These are phyloP conservation scores for Rhineura floridana DNA, from an alignment of 2,113 vertebrate species.

Conservation along the genomic window DNA sequence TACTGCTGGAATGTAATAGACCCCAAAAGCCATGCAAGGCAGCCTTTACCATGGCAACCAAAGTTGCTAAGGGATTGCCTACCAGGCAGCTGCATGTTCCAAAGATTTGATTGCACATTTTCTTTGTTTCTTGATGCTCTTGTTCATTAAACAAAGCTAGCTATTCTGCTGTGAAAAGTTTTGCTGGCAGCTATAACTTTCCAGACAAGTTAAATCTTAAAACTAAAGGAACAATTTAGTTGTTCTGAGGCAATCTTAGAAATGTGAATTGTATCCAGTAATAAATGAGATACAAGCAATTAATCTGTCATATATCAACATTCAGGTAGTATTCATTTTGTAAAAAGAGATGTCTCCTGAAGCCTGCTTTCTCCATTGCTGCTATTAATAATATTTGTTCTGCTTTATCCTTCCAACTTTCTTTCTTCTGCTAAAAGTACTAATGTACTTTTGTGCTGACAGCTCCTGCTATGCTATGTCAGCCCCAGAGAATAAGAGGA, in stretches of 20 bases:
- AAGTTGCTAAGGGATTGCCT: conserved; percentile 63
- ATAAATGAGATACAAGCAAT: conserved; percentile 19
- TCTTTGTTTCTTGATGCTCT: conserved; percentile 5
- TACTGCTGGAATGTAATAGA: conserved; percentile 51
- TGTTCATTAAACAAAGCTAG: neutral
- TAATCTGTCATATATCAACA: neutral
- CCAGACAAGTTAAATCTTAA: accelerated
- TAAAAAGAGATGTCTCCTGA: conserved; percentile 6
- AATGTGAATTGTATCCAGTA: conserved; percentile 6
- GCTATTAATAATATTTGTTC: conserved; percentile 6
- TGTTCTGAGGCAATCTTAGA: neutral
- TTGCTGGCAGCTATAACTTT: neutral
- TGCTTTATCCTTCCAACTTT: neutral
- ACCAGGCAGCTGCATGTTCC: conserved; percentile 40
- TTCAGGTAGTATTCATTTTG: conserved; percentile 16
- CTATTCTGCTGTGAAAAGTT: conserved; percentile 23
- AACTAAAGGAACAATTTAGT: accelerated
- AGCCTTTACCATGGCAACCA: conserved; percentile 61
- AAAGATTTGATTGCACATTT: conserved; percentile 45
- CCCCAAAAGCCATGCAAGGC: conserved; percentile 50
- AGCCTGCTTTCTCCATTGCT: neutral
- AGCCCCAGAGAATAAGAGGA: neutral
- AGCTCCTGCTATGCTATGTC: neutral
- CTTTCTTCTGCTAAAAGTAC: conserved; percentile 6
- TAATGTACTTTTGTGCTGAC: neutral